Conservation (phyloP, 2,888 invertebrate genomes). For the Drosophila antonietae region DNA sequence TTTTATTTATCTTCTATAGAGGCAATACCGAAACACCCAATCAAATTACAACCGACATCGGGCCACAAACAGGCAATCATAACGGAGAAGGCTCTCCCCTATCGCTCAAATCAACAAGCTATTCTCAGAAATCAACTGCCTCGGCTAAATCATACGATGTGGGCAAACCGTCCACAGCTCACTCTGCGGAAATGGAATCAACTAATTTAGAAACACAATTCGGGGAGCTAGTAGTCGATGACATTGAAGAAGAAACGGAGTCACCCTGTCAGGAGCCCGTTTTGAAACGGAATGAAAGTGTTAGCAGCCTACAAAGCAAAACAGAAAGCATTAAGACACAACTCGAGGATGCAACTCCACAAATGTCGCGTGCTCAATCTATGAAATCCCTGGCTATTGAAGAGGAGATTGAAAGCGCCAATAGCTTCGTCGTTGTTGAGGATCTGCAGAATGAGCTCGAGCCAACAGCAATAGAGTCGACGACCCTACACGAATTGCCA, state of each 20-base stretch:
- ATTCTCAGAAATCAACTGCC: constrained; percentile 81
- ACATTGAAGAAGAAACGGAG: constrained; percentile 58
- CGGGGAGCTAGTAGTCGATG: constrained; percentile 59
- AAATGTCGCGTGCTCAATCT: constrained; percentile 81
- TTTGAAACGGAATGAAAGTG: constrained; percentile 68
- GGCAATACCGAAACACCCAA: constrained; percentile 5
- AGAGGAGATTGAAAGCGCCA: constrained; percentile 82
- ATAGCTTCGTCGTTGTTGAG: constrained; percentile 70
- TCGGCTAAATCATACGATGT: constrained; percentile 70
- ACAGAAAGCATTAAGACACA: constrained; percentile 79
- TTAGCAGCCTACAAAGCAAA: constrained; percentile 74
- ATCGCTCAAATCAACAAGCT: constrained; percentile 72
- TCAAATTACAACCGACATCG: neutral
- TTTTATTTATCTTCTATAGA: constrained; percentile 20
- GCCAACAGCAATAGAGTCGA: constrained; percentile 12
- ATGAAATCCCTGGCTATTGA: constrained; percentile 85
- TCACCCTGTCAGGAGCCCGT: constrained; percentile 18
- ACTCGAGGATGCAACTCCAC: constrained; percentile 70
- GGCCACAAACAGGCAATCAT: constrained; percentile 16
- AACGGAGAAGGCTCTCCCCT: constrained; percentile 61
- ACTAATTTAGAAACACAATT: constrained; percentile 46
- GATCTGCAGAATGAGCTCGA: constrained; percentile 54
- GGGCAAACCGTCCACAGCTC: constrained; percentile 2
- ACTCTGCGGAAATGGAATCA: constrained; percentile 12
- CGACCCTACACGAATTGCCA: neutral